Conservation (phyloP, 2,888 invertebrate species). For the Cosmia trapezina region DNA sequence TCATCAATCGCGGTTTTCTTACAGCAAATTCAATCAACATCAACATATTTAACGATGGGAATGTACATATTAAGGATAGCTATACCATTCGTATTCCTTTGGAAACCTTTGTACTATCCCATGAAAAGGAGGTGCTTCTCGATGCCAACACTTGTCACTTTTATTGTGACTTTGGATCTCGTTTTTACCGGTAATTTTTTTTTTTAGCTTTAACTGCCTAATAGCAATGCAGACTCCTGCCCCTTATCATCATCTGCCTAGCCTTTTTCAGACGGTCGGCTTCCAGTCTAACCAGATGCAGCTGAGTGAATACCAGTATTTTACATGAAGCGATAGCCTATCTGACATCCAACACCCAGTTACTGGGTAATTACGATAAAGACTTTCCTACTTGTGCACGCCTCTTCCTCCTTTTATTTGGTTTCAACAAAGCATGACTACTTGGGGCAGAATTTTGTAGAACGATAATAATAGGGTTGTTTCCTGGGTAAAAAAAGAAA, state of each 20-base stretch:
- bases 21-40: conserved; percentile 82
- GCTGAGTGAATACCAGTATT: neutral
- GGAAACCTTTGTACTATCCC: conserved; percentile 82
- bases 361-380: neutral
- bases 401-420: no score
- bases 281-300: neutral
- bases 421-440: no score
- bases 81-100: conserved; percentile 79
- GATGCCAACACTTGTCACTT: conserved; percentile 83
- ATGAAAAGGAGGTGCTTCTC: conserved; percentile 82
- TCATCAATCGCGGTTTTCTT: conserved; percentile 62
- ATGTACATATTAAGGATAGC: conserved; percentile 84
- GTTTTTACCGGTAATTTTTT: conserved; percentile 86
- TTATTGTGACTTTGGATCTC: conserved; percentile 86
- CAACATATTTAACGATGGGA: conserved; percentile 82
- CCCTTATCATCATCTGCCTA: neutral
- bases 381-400: no score
- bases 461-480: no score
- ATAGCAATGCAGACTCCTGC: neutral
- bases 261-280: neutral
- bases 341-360: neutral
- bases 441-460: no score
- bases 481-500: no score
- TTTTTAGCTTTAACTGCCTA: neutral
- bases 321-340: neutral